These are phyloP conservation scores for Peromyscus eremicus DNA, from an alignment of 2,797 vertebrate species.

Conservation along the genomic window DNA sequence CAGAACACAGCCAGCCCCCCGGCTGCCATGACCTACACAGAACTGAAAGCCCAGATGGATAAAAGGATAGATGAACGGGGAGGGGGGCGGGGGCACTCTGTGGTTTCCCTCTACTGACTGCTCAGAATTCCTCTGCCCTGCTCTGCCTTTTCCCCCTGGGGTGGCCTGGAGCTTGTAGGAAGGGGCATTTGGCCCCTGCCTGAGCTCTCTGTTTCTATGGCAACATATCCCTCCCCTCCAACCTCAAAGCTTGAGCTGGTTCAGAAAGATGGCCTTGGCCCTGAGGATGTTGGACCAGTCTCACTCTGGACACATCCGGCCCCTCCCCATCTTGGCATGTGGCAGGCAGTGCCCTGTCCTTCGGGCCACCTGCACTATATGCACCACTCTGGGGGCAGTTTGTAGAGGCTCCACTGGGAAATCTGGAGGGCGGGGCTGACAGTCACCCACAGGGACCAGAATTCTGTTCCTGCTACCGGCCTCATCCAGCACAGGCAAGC, in stretches of 20 bases:
- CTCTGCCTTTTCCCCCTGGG: neutral
- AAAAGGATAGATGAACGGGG: neutral
- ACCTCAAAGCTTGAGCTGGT: neutral
- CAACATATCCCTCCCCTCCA: neutral
- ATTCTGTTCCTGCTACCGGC: neutral
- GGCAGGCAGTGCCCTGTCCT: neutral
- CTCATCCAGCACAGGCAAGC: neutral
- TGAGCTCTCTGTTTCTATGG: neutral
- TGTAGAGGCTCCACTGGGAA: too few relatives aligned
- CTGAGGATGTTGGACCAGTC: neutral
- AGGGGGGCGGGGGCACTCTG: too few relatives aligned
- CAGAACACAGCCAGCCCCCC: neutral
- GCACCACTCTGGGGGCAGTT: neutral
- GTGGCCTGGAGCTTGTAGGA: neutral
- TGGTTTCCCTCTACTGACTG: neutral
- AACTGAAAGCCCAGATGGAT: neutral
- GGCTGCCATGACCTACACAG: too few relatives aligned
- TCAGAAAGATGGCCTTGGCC: neutral
- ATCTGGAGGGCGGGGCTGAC: neutral
- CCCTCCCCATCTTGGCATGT: accelerated
- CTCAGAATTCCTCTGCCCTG: neutral
- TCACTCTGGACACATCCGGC: neutral
- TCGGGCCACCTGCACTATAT: neutral
- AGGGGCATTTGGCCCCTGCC: neutral
- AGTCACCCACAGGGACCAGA: neutral